Evolutionary conservation across 2,113 vertebrate genomes (phyloP).

Genomic region (Petaurus breviceps): DNA sequence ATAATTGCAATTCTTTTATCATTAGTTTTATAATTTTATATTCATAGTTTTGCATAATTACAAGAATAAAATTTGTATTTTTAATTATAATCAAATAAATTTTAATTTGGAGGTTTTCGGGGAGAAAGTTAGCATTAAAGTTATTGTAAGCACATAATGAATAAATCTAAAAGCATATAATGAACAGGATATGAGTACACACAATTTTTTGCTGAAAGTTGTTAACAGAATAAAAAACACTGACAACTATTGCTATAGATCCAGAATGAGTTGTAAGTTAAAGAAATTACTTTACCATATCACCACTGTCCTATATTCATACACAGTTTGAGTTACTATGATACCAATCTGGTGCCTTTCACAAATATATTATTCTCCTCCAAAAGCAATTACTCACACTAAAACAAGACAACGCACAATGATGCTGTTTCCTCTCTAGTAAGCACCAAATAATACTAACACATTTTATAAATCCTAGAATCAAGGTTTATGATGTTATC

Average conservation of each 20-base stretch:
- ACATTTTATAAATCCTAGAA: conserved; percentile 17
- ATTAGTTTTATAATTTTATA: not conserved
- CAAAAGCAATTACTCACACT: conserved; percentile 5
- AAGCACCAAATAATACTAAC: conserved; percentile 29
- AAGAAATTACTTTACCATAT: conserved; percentile 23
- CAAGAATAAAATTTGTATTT: not conserved
- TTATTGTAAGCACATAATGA: not conserved
- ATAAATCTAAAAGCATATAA: not conserved
- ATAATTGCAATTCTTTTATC: not conserved
- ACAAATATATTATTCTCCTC: conserved; percentile 31
- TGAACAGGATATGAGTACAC: not conserved
- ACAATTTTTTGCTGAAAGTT: not conserved
- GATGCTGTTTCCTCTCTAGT: conserved; percentile 18
- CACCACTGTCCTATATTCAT: conserved; percentile 46
- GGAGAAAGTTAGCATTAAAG: not conserved
- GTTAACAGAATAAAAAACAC: not conserved
- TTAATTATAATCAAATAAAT: not conserved
- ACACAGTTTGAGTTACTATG: conserved; percentile 46
- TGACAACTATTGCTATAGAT: not conserved
- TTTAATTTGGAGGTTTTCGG: not conserved
- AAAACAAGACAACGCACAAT: not conserved
- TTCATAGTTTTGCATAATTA: not conserved
- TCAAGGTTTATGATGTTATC: conserved; percentile 1
- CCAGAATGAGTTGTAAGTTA: conserved; percentile 49
- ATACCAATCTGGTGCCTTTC: conserved; percentile 35